Evolutionary conservation across 1,140 invertebrate species (phyloP).

Genomic region (Anoplolepis gracilipes): DNA sequence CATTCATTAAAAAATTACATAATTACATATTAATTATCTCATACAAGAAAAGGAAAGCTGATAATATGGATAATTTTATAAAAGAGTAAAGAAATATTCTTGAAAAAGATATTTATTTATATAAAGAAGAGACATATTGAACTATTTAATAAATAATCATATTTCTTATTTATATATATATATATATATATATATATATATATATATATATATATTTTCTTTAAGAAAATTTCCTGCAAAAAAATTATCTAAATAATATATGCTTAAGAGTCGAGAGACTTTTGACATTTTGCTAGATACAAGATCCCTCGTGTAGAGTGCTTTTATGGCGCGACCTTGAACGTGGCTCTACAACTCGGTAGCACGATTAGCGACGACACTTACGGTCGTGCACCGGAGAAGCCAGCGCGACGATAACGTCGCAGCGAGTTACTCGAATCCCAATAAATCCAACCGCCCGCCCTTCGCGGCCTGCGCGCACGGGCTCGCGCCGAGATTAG

Average conservation of each 20-base stretch:
- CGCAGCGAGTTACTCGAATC: constrained; percentile 74
- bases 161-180: too few species aligned
- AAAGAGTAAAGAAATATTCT: too few species aligned
- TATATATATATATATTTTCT: background rate
- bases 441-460: constrained; percentile 72
- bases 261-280: background rate
- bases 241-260: background rate
- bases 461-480: constrained; percentile 58
- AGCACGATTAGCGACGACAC: constrained; percentile 54
- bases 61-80: too few species aligned
- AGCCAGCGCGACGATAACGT: constrained; percentile 69
- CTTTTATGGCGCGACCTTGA: constrained; percentile 19
- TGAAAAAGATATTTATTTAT: too few species aligned
- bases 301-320: background rate
- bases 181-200: too few species aligned
- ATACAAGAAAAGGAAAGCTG: too few species aligned
- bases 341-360: constrained; percentile 34
- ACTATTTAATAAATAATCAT: background rate
- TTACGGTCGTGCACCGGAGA: constrained; percentile 24
- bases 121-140: too few species aligned
- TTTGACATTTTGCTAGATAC: background rate
- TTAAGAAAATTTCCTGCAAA: background rate
- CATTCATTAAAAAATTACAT: too few species aligned
- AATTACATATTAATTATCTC: too few species aligned
- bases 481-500: constrained; percentile 72